Conservation (phyloP, 2,888 invertebrate species). For the Cetonia aurata region DNA sequence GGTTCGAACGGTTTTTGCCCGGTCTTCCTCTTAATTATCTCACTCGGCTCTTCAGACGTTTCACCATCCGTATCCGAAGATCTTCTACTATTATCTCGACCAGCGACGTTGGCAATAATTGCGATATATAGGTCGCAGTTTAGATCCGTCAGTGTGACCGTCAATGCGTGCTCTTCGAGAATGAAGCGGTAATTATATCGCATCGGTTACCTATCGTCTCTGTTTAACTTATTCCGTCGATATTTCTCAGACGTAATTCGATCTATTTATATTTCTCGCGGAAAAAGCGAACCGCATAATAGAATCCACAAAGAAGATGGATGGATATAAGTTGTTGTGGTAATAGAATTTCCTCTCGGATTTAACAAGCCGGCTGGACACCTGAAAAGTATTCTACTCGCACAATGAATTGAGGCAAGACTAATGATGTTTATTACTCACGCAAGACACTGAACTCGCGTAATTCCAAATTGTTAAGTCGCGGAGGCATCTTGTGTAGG, state of each 20-base stretch:
- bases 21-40: conserved; percentile 29
- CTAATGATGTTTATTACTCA: conserved; percentile 24
- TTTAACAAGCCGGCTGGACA: no score
- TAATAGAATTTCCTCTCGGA: no score
- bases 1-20: conserved; percentile 21
- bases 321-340: no score
- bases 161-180: conserved; percentile 1
- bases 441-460: conserved; percentile 8
- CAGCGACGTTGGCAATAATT: conserved; percentile 14
- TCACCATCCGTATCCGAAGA: conserved; percentile 13
- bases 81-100: conserved; percentile 17
- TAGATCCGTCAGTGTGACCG: conserved; percentile 7
- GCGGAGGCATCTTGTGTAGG: conserved; percentile 20
- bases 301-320: no score
- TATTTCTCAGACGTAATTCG: background rate
- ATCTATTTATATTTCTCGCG: no score
- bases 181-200: background rate
- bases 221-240: background rate
- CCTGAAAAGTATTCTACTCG: no score
- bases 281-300: no score
- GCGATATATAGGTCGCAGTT: conserved; percentile 27
- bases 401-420: conserved; percentile 1
- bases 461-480: conserved; percentile 24
- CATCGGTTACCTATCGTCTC: background rate
- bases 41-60: conserved; percentile 18